Evolutionary conservation across 2,113 vertebrate genomes (phyloP).

Genomic region (Numida meleagris): DNA sequence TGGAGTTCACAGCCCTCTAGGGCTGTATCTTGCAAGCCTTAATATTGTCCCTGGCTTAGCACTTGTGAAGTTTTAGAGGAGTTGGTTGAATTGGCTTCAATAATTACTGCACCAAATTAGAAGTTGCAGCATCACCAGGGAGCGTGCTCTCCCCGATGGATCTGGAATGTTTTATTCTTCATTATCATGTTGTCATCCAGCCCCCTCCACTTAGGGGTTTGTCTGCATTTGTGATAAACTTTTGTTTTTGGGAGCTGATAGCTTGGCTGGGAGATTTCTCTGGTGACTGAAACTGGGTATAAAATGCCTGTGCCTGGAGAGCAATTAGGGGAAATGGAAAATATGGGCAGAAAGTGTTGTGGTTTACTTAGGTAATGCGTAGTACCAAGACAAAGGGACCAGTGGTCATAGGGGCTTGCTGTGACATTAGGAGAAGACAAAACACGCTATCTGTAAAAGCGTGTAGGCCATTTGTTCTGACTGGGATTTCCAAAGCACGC

Average conservation of each 20-base stretch:
- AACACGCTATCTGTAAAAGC: neutral
- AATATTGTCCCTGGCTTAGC: slow-evolving; percentile 38
- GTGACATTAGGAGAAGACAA: neutral
- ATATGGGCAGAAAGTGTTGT: neutral
- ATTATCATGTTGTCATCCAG: slow-evolving; percentile 60
- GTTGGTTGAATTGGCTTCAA: slow-evolving; percentile 27
- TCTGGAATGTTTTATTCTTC: slow-evolving; percentile 20
- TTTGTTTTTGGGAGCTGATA: slow-evolving; percentile 14
- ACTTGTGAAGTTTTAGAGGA: slow-evolving; percentile 41
- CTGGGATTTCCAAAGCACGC: neutral
- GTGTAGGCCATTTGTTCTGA: neutral
- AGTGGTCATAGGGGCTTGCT: neutral
- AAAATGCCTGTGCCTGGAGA: slow-evolving; percentile 36
- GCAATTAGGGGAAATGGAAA: slow-evolving; percentile 9
- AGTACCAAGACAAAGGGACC: neutral
- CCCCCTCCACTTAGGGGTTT: neutral
- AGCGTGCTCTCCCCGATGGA: neutral
- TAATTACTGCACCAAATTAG: slow-evolving; percentile 60
- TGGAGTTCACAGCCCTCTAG: slow-evolving; percentile 16
- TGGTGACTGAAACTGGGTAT: slow-evolving; percentile 13
- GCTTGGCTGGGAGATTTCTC: slow-evolving; percentile 27
- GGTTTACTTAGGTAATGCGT: neutral
- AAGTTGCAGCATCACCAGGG: neutral
- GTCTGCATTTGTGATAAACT: slow-evolving; percentile 34
- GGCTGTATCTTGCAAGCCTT: slow-evolving; percentile 30